These are phyloP conservation scores for Accipiter virgatus DNA, from an alignment of 2,113 vertebrate genomes.

Conservation along the genomic window DNA sequence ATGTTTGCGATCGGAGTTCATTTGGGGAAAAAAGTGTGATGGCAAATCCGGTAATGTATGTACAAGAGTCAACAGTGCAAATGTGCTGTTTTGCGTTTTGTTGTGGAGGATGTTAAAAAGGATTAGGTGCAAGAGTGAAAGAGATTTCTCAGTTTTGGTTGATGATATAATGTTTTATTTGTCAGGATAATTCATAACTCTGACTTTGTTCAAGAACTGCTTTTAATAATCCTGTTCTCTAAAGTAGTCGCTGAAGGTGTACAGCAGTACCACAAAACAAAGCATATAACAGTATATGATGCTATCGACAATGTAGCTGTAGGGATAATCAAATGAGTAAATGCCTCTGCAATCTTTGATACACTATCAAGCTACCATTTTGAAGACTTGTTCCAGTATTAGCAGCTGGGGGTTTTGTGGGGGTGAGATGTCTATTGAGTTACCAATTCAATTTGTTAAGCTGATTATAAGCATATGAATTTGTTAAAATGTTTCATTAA, in stretches of 20 bases:
- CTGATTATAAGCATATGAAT: background rate
- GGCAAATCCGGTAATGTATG: background rate
- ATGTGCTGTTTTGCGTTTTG: background rate
- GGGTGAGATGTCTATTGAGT: background rate
- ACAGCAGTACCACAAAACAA: background rate
- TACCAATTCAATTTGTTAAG: background rate
- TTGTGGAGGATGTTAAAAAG: background rate
- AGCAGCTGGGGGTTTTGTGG: background rate
- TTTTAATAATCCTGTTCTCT: background rate
- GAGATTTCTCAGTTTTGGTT: background rate
- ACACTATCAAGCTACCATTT: background rate
- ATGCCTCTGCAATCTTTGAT: background rate
- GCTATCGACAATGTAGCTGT: background rate
- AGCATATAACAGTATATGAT: fast-evolving
- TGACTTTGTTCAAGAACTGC: background rate
- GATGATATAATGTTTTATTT: background rate
- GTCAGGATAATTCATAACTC: background rate
- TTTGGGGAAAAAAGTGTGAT: background rate
- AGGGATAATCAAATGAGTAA: background rate
- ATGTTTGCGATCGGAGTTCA: background rate
- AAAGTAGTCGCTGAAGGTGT: background rate
- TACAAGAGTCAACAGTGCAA: background rate
- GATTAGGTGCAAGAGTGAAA: background rate
- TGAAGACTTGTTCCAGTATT: background rate
- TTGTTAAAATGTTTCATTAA: background rate